These are phyloP conservation scores for Euclidia mi DNA, from an alignment of 2,888 invertebrate genomes.

Conservation along the genomic window DNA sequence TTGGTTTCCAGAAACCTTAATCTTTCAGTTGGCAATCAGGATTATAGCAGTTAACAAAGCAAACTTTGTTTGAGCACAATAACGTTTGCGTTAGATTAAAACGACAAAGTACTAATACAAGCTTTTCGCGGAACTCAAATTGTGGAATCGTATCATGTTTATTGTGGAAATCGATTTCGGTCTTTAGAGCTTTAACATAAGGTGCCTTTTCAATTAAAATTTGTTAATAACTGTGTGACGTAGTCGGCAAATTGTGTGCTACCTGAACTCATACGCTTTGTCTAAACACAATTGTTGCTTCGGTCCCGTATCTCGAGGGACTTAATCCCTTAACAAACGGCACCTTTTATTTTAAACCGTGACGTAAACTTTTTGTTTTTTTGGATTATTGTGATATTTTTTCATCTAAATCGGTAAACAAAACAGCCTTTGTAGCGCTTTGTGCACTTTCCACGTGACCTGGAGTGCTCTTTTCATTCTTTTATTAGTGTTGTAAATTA, in stretches of 20 bases:
- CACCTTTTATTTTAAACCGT: constrained; percentile 81
- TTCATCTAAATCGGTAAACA: constrained; percentile 59
- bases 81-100: constrained; percentile 53
- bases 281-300: constrained; percentile 79
- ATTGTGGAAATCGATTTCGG: constrained; percentile 8
- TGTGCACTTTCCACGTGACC: constrained; percentile 48
- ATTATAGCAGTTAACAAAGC: constrained; percentile 66
- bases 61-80: constrained; percentile 63
- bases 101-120: constrained; percentile 59
- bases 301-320: constrained; percentile 69
- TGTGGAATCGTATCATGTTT: constrained; percentile 31
- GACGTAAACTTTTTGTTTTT: constrained; percentile 79
- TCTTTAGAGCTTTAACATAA: constrained; percentile 29
- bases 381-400: constrained; percentile 64
- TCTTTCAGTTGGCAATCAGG: constrained; percentile 56
- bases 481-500: constrained; percentile 64
- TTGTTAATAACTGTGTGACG: constrained; percentile 40
- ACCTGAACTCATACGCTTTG: constrained; percentile 82
- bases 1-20: constrained; percentile 38
- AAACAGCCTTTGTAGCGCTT: constrained; percentile 61
- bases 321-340: constrained; percentile 82
- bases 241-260: constrained; percentile 72
- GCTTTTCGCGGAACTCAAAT: constrained; percentile 67
- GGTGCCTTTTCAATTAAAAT: constrained; percentile 41
- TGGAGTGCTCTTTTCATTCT: constrained; percentile 55